These are phyloP conservation scores for Sepioteuthis lessoniana DNA, from an alignment of 2,888 invertebrate genomes.

Conservation along the genomic window DNA sequence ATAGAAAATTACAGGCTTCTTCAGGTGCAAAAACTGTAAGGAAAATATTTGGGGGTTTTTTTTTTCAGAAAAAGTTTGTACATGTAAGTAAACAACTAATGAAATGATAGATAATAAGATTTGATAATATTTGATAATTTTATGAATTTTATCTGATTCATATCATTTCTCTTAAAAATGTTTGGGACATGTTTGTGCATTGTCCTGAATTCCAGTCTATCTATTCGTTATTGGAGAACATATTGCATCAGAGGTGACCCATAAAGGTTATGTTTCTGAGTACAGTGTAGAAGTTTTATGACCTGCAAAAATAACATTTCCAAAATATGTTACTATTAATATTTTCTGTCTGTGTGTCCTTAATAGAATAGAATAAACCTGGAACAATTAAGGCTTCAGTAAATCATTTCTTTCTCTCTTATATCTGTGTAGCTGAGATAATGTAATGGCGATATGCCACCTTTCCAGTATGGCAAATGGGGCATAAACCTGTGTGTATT, in stretches of 20 bases:
- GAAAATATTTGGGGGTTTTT: too few species aligned
- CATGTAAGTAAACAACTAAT: too few species aligned
- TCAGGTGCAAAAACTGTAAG: too few species aligned
- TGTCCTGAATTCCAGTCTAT: too few species aligned
- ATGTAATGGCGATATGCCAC: slow-evolving; percentile 2
- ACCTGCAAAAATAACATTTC: slow-evolving; percentile 33
- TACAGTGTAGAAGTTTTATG: not conserved
- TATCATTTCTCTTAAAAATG: too few species aligned
- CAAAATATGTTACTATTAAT: slow-evolving; percentile 9
- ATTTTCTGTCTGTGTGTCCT: slow-evolving; percentile 18
- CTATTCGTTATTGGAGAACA: too few species aligned
- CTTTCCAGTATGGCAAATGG: not conserved
- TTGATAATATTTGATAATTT: too few species aligned
- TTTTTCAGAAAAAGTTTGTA: too few species aligned
- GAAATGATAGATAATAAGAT: too few species aligned
- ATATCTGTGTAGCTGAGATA: not conserved
- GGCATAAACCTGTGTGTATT: not conserved
- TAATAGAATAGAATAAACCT: slow-evolving; percentile 8
- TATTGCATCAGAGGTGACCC: not conserved
- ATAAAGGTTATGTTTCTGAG: not conserved
- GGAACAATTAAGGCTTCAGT: not conserved
- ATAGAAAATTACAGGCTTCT: too few species aligned
- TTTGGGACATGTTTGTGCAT: too few species aligned
- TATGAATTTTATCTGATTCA: too few species aligned
- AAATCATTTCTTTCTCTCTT: slow-evolving; percentile 4